These are phyloP conservation scores for Toxotes chatareus DNA, from an alignment of 2,113 vertebrate genomes.

Conservation along the genomic window DNA sequence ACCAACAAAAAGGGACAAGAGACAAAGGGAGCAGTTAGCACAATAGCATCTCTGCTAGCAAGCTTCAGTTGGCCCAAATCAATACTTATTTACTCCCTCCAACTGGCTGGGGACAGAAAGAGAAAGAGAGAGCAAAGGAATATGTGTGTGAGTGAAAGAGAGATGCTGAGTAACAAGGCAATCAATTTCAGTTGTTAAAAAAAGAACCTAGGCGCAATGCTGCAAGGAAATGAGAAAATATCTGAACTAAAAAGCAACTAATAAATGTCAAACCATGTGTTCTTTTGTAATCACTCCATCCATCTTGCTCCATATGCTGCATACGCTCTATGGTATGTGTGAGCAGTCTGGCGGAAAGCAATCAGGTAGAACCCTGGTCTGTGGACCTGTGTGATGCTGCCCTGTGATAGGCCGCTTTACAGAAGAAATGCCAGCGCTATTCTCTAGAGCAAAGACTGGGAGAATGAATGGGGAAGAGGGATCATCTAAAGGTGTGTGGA, in stretches of 20 bases:
- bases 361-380: constrained; percentile 46
- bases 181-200: constrained; percentile 70
- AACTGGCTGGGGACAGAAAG: constrained; percentile 64
- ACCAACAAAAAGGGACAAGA: constrained; percentile 36
- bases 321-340: constrained; percentile 23
- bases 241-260: constrained; percentile 72
- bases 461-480: constrained; percentile 15
- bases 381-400: constrained; percentile 33
- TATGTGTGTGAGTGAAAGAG: constrained; percentile 59
- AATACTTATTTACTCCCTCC: constrained; percentile 79
- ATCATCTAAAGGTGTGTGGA: constrained; percentile 27
- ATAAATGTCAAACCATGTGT: constrained; percentile 72
- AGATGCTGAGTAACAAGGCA: constrained; percentile 74
- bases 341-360: constrained; percentile 50
- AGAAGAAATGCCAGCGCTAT: constrained; percentile 22
- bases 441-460: constrained; percentile 16
- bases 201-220: constrained; percentile 49
- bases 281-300: constrained; percentile 75
- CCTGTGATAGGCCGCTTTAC: constrained; percentile 6
- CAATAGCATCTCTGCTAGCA: constrained; percentile 58
- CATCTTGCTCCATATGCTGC: constrained; percentile 63
- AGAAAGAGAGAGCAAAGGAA: constrained; percentile 27
- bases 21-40: constrained; percentile 64
- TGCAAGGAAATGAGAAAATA: constrained; percentile 74
- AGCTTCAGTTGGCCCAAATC: constrained; percentile 68